Percentiles rank a stretch among this genome's conserved stretches.
Conservation (phyloP, 1,140 invertebrate species). For the Apocrypta bakeri region DNA sequence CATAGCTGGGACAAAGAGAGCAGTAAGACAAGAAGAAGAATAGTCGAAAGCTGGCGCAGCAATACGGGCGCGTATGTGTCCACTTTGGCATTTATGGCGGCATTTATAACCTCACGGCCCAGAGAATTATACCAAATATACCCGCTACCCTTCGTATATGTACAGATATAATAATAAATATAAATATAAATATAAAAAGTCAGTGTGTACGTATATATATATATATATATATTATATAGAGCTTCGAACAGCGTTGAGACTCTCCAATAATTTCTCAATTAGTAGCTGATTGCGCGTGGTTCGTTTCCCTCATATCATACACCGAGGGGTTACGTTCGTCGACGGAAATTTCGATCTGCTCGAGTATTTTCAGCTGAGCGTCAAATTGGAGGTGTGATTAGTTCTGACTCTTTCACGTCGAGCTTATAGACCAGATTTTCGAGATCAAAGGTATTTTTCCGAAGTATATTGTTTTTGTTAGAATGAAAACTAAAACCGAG, state of each 20-base stretch:
- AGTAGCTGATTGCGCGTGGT: constrained; percentile 66
- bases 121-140: constrained; percentile 19
- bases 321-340: neutral
- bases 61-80: constrained; percentile 42
- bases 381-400: neutral
- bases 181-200: too few relatives aligned
- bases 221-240: constrained; percentile 34
- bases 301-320: neutral
- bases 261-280: constrained; percentile 71
- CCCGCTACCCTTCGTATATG: neutral
- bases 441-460: neutral
- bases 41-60: constrained; percentile 4
- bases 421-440: neutral
- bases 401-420: too few relatives aligned
- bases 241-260: constrained; percentile 46
- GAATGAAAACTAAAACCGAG: too few relatives aligned
- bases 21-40: neutral
- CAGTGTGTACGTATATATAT: neutral
- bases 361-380: neutral
- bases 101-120: constrained; percentile 55
- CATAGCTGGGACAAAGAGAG: neutral
- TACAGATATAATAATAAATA: neutral
- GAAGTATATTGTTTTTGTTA: too few relatives aligned
- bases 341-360: neutral
- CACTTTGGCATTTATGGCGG: constrained; percentile 59